phyloP scores from a whole-genome alignment of 2,888 invertebrate genomes.

The Microchrysa polita region DNA sequence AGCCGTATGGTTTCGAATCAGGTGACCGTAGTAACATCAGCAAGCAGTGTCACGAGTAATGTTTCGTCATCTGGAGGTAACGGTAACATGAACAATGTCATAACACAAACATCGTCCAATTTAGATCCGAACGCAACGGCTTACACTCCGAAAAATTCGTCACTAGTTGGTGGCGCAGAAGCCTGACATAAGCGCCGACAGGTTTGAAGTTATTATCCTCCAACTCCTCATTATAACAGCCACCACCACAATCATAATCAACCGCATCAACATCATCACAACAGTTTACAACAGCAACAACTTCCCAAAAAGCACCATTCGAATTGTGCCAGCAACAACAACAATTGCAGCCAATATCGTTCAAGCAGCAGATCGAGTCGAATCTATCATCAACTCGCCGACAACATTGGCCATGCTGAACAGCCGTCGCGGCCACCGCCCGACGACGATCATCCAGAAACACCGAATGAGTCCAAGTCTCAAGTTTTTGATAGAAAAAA shows the following conservation, averaged over 20 bases:
- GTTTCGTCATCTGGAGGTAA: slow-evolving; percentile 25
- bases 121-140: slow-evolving; percentile 92
- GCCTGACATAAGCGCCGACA: slow-evolving; percentile 54
- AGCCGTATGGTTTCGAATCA: slow-evolving; percentile 22
- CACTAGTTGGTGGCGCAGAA: slow-evolving; percentile 55
- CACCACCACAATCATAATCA: slow-evolving; percentile 12
- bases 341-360: not conserved
- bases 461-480: slow-evolving; percentile 3
- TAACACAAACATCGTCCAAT: slow-evolving; percentile 62
- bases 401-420: not conserved
- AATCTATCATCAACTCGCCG: slow-evolving; percentile 13
- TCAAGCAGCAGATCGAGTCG: slow-evolving; percentile 14
- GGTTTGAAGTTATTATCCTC: slow-evolving; percentile 39
- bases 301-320: not conserved
- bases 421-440: not conserved
- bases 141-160: slow-evolving; percentile 83
- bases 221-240: slow-evolving; percentile 12
- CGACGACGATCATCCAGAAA: not conserved
- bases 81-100: slow-evolving; percentile 55
- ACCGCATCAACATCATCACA: slow-evolving; percentile 2
- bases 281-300: not conserved
- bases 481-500: not conserved
- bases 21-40: slow-evolving; percentile 47
- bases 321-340: slow-evolving; percentile 6
- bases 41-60: slow-evolving; percentile 45